A percentile compares a stretch with the other conserved stretches of the same genome.
These are phyloP conservation scores for Lophura nycthemera DNA, from an alignment of 2,113 vertebrate genomes.

Conservation along the genomic window DNA sequence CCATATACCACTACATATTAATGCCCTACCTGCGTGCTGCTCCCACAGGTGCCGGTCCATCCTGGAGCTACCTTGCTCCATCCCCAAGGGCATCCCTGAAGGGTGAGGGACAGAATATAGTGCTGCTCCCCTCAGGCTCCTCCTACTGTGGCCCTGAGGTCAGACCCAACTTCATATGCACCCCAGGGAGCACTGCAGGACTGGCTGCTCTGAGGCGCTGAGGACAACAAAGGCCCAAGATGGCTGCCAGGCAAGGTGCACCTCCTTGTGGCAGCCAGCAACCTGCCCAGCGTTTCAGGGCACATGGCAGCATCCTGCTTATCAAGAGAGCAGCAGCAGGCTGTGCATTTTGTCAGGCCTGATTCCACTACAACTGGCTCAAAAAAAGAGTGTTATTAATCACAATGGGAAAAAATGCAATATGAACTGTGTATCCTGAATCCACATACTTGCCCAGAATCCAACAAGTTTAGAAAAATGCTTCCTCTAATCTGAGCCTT, in stretches of 20 bases:
- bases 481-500: background rate
- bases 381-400: background rate
- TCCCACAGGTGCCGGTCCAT: background rate
- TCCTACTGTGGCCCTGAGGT: fast-evolving
- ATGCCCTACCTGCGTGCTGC: background rate
- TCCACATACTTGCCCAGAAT: background rate
- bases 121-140: background rate
- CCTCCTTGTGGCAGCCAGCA: background rate
- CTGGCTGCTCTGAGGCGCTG: background rate
- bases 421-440: background rate
- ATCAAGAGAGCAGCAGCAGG: background rate
- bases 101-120: background rate
- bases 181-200: background rate
- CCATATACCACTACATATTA: fast-evolving
- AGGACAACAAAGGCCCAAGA: background rate
- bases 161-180: background rate
- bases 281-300: background rate
- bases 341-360: background rate
- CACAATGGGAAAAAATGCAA: background rate
- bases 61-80: fast-evolving
- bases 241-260: background rate
- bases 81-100: background rate
- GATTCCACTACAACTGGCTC: background rate
- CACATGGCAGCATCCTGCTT: background rate
- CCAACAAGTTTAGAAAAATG: background rate